Percentiles rank a stretch among this genome's conserved stretches.
Evolutionary conservation across 2,888 invertebrate genomes (phyloP).

Genomic region (Brachypterus glaber): DNA sequence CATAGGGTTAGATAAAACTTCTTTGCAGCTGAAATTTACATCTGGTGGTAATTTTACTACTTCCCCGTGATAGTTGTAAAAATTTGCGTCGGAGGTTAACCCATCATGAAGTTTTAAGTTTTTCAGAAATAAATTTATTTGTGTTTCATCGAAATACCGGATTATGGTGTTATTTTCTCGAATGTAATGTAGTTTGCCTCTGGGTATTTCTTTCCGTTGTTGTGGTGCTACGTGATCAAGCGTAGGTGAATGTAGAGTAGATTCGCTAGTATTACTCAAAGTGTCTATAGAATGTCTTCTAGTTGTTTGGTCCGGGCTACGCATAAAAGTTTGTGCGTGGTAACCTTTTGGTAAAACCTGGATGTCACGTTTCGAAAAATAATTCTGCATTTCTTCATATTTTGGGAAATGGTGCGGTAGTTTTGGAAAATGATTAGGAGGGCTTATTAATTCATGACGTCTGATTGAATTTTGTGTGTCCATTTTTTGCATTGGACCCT

Average conservation of each 20-base stretch:
- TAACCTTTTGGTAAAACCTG: too few relatives aligned
- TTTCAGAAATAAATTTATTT: constrained; percentile 23
- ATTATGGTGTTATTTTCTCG: constrained; percentile 23
- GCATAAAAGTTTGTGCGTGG: too few relatives aligned
- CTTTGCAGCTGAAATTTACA: constrained; percentile 22
- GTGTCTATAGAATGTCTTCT: neutral
- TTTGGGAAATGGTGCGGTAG: too few relatives aligned
- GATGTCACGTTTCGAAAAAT: too few relatives aligned
- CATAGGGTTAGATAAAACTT: constrained; percentile 23
- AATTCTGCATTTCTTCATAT: too few relatives aligned
- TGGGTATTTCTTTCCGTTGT: constrained; percentile 14
- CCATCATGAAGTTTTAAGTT: constrained; percentile 15
- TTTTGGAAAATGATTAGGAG: too few relatives aligned
- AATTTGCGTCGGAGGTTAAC: neutral
- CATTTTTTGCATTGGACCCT: too few relatives aligned
- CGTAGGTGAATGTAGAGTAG: too few relatives aligned
- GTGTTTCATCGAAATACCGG: constrained; percentile 26
- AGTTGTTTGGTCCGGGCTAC: neutral
- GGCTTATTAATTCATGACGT: too few relatives aligned
- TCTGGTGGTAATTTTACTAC: constrained; percentile 20
- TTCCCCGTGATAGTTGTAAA: constrained; percentile 14
- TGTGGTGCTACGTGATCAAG: neutral
- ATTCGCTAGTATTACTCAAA: neutral
- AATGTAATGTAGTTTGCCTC: constrained; percentile 26
- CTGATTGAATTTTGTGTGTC: too few relatives aligned